These are phyloP conservation scores for Troglohyphantes excavatus DNA, from an alignment of 2,888 invertebrate species.

Conservation along the genomic window DNA sequence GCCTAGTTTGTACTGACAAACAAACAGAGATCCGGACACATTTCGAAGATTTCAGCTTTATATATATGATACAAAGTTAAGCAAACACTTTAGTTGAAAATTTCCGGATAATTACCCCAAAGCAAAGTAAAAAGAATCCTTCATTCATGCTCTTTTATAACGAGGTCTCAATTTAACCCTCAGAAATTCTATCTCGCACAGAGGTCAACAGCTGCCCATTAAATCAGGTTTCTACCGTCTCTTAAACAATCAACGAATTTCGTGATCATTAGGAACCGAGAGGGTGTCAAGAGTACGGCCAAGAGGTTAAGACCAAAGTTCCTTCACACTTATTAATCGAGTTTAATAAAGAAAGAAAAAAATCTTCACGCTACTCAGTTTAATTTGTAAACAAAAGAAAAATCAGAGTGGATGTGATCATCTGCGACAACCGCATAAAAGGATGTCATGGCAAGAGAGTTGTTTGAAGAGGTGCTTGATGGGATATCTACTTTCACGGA, in stretches of 20 bases:
- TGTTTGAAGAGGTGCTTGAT: not conserved
- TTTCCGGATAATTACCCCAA: not conserved
- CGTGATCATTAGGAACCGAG: constrained; percentile 5
- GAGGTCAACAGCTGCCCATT: constrained; percentile 17
- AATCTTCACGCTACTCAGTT: constrained; percentile 1
- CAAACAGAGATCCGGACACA: no score
- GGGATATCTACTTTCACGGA: constrained; percentile 7
- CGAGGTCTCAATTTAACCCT: not conserved
- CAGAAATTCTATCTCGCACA: not conserved
- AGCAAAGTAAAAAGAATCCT: not conserved
- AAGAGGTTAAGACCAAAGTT: constrained; percentile 23
- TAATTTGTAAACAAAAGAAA: no score
- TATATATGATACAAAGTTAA: no score
- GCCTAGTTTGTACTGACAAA: no score
- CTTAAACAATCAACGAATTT: not conserved
- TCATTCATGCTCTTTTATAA: not conserved
- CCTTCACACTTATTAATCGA: constrained; percentile 15
- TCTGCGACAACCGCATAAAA: not conserved
- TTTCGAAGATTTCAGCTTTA: no score
- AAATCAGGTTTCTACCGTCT: not conserved
- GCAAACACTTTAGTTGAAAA: not conserved
- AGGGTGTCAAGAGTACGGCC: not conserved
- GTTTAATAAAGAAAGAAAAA: constrained; percentile 13
- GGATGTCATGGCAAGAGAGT: not conserved
- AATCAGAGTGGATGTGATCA: not conserved